Conservation (phyloP, 1,140 invertebrate species). For the Oscheius sp. region DNA sequence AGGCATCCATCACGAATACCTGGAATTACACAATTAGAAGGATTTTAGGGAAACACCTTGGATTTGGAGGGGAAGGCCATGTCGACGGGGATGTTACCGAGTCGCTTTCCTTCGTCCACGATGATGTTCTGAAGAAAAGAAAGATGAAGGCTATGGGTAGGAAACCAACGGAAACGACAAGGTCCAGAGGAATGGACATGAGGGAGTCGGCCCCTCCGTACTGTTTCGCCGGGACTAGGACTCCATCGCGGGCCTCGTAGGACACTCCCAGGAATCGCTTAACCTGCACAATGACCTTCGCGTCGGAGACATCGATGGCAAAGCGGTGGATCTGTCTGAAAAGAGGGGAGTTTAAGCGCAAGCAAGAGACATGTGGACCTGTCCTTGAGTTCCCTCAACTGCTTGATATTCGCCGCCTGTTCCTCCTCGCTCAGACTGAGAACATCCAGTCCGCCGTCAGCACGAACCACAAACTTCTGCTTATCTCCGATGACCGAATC, state of each 20-base stretch:
- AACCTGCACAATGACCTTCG: conserved; percentile 73
- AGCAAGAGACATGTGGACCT: background rate
- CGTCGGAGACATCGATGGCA: conserved; percentile 67
- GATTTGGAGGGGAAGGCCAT: background rate
- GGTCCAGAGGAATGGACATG: background rate
- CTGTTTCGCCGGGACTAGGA: background rate
- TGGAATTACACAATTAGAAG: background rate
- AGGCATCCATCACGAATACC: conserved; percentile 15
- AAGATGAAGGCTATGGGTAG: background rate
- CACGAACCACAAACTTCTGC: background rate
- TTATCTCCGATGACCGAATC: conserved; percentile 66
- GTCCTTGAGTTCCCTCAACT: background rate
- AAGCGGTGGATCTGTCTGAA: conserved; percentile 4
- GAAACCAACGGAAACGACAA: conserved; percentile 2
- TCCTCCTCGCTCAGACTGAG: background rate
- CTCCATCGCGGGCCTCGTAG: conserved; percentile 42
- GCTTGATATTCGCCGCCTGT: background rate
- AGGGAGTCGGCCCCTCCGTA: background rate
- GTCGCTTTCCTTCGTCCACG: conserved; percentile 72
- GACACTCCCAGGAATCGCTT: conserved; percentile 71
- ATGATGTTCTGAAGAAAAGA: background rate
- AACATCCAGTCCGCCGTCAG: background rate
- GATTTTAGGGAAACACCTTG: background rate
- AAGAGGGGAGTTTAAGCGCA: background rate
- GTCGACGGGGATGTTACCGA: conserved; percentile 2